phyloP scores from a whole-genome alignment of 2,113 vertebrate genomes.

The Furnarius figulus region DNA sequence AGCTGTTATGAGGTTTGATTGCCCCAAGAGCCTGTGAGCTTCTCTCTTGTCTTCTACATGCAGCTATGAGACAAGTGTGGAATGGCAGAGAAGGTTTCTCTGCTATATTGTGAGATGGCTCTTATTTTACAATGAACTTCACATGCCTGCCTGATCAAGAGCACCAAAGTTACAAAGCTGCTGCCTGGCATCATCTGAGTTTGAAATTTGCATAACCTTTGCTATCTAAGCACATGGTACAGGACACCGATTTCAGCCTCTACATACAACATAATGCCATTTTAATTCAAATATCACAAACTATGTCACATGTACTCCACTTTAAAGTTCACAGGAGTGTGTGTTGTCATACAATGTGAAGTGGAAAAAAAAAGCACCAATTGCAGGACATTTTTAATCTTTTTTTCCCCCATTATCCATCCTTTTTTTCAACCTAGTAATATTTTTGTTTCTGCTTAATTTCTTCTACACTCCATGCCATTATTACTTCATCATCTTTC shows the following conservation, averaged over 20 bases:
- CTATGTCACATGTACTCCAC: not conserved
- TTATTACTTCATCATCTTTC: not conserved
- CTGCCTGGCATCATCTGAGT: not conserved
- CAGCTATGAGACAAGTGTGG: accelerated
- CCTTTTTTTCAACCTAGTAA: not conserved
- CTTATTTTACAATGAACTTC: not conserved
- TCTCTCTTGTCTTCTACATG: not conserved
- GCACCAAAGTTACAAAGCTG: not conserved
- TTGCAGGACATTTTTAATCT: not conserved
- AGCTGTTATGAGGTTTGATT: not conserved
- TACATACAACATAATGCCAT: not conserved
- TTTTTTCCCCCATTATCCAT: not conserved
- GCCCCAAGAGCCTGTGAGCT: not conserved
- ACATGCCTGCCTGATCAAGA: not conserved
- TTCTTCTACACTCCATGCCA: not conserved
- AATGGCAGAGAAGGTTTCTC: not conserved
- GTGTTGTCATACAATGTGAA: not conserved
- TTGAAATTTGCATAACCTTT: not conserved
- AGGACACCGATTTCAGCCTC: not conserved
- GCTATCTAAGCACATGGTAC: not conserved
- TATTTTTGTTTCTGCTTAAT: not conserved
- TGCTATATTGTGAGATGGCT: not conserved
- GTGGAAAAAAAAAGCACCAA: not conserved
- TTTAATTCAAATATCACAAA: not conserved
- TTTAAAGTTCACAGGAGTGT: not conserved